Conservation (phyloP, 2,113 vertebrate genomes). For the Sylvietta virens region DNA sequence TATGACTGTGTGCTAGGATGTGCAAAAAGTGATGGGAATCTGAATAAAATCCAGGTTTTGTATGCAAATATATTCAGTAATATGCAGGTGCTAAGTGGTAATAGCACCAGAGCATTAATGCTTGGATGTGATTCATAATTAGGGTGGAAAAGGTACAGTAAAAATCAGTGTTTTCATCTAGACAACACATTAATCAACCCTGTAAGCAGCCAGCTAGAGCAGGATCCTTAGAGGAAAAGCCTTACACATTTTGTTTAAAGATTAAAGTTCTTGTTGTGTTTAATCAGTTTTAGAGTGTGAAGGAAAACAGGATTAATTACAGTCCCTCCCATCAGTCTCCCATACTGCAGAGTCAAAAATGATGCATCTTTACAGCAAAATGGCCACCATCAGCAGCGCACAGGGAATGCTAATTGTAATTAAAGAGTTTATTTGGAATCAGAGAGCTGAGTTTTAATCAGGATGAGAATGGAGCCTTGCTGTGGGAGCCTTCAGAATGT, state of each 20-base stretch:
- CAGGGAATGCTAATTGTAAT: constrained; percentile 35
- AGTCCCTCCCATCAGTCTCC: not conserved
- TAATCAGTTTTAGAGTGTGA: constrained; percentile 54
- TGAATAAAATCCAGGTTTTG: not conserved
- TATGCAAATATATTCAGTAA: not conserved
- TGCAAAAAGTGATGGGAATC: not conserved
- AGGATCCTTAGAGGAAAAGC: constrained; percentile 18
- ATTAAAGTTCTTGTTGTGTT: constrained; percentile 23
- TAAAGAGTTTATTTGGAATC: constrained; percentile 57
- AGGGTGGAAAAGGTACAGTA: not conserved
- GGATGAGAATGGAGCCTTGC: constrained; percentile 8
- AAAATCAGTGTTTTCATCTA: not conserved
- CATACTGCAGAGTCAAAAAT: not conserved
- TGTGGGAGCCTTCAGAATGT: constrained; percentile 35
- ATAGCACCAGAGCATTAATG: not conserved
- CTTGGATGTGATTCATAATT: not conserved
- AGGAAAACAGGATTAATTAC: constrained; percentile 56
- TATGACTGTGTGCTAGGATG: not conserved
- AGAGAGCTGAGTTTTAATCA: constrained; percentile 51
- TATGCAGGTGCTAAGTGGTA: not conserved
- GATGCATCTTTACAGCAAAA: constrained; percentile 12
- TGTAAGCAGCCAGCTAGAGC: not conserved
- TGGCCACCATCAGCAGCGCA: constrained; percentile 17
- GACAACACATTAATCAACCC: constrained; percentile 9
- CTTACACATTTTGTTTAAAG: constrained; percentile 30